Conservation (phyloP, 2,797 vertebrate genomes). For the Anguilla pacifica region DNA sequence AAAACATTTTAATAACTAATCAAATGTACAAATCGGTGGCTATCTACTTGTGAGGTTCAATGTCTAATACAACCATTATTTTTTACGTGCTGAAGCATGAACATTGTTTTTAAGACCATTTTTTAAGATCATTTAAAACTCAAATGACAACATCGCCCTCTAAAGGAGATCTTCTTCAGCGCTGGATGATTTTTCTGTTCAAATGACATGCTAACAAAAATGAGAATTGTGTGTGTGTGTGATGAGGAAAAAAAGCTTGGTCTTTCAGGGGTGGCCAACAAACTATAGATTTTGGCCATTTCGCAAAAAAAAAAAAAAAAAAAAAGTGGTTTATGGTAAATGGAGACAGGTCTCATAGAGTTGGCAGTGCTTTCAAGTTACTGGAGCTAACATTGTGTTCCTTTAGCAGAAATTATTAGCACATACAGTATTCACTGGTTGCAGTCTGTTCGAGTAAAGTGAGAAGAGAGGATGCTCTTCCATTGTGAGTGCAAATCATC, state of each 20-base stretch:
- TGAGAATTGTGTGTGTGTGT: neutral
- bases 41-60: neutral
- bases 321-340: neutral
- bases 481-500: neutral
- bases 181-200: conserved; percentile 8
- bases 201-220: neutral
- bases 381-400: neutral
- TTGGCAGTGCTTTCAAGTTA: neutral
- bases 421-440: neutral
- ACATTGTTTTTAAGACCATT: neutral
- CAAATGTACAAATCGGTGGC: neutral
- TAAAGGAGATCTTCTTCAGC: conserved; percentile 61
- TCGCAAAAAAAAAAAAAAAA: neutral
- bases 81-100: neutral
- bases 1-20: neutral
- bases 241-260: neutral
- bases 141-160: conserved; percentile 74
- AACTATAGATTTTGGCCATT: neutral
- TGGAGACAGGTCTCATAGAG: neutral
- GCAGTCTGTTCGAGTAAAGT: neutral
- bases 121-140: neutral
- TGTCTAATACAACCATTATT: neutral
- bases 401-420: neutral
- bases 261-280: neutral
- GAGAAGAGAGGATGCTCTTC: neutral